Conservation (phyloP, 2,797 vertebrate species). For the Coendou prehensilis region DNA sequence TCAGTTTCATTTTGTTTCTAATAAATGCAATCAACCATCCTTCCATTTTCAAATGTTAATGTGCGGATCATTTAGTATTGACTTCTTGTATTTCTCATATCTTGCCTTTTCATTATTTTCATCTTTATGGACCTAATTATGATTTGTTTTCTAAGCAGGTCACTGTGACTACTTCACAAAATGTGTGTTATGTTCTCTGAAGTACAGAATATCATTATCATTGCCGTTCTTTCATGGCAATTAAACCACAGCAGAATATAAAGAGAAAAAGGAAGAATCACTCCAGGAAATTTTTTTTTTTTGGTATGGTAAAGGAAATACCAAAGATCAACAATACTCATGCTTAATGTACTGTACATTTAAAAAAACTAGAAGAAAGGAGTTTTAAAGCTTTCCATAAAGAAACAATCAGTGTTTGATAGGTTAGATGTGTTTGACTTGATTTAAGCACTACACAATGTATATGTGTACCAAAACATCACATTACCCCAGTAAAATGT, state of each 20-base stretch:
- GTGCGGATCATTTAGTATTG: background rate
- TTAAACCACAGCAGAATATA: background rate
- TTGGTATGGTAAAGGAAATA: background rate
- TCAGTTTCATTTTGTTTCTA: background rate
- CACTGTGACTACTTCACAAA: background rate
- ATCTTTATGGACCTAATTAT: background rate
- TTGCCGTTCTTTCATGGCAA: background rate
- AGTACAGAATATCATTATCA: background rate
- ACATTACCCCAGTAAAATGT: background rate
- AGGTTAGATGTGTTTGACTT: background rate
- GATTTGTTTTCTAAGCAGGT: background rate
- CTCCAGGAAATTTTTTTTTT: background rate
- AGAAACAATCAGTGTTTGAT: background rate
- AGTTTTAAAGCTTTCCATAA: background rate
- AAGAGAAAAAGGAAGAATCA: background rate
- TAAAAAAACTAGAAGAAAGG: background rate
- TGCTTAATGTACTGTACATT: background rate
- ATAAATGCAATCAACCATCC: background rate
- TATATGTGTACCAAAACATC: background rate
- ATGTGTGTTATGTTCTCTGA: background rate
- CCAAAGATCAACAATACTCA: background rate
- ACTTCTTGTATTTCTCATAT: background rate
- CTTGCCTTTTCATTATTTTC: background rate
- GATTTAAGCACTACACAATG: background rate
- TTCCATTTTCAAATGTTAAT: constrained; percentile 14